A percentile compares a stretch with the other conserved stretches of the same genome.
Conservation (phyloP, 2,797 vertebrate genomes). For the Manis pentadactyla region DNA sequence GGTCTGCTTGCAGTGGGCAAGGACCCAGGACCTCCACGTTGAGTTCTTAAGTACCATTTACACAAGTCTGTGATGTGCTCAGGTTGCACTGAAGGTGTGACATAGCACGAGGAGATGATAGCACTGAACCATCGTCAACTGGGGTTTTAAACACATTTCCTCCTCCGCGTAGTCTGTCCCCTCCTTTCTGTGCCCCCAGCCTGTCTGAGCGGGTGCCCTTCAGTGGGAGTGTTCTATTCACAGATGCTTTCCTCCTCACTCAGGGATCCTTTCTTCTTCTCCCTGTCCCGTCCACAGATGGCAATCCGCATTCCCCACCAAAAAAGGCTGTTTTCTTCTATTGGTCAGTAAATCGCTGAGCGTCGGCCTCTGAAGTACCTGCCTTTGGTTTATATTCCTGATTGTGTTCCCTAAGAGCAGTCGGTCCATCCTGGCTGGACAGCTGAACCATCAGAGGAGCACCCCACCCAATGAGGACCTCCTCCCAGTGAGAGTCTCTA, state of each 20-base stretch:
- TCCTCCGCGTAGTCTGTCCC: fast-evolving
- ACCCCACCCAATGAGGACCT: background rate
- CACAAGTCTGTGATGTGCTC: background rate
- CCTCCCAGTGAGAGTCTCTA: background rate
- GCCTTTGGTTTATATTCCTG: background rate
- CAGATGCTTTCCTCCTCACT: background rate
- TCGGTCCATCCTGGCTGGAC: background rate
- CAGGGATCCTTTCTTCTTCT: background rate
- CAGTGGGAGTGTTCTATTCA: background rate
- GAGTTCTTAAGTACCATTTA: background rate
- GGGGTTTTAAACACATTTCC: background rate
- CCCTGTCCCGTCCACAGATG: background rate
- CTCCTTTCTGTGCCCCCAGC: background rate
- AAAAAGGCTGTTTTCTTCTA: background rate
- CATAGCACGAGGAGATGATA: background rate
- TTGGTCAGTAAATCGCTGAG: background rate
- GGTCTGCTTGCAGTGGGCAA: background rate
- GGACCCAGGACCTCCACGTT: background rate
- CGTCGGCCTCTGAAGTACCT: background rate
- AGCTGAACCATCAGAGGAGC: background rate
- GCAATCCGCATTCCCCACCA: background rate
- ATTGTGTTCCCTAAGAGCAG: background rate
- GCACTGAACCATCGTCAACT: background rate
- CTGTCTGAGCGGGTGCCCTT: background rate
- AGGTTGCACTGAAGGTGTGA: background rate